Evolutionary conservation across 2,888 invertebrate species (phyloP).

Genomic region (Caenorhabditis japonica): DNA sequence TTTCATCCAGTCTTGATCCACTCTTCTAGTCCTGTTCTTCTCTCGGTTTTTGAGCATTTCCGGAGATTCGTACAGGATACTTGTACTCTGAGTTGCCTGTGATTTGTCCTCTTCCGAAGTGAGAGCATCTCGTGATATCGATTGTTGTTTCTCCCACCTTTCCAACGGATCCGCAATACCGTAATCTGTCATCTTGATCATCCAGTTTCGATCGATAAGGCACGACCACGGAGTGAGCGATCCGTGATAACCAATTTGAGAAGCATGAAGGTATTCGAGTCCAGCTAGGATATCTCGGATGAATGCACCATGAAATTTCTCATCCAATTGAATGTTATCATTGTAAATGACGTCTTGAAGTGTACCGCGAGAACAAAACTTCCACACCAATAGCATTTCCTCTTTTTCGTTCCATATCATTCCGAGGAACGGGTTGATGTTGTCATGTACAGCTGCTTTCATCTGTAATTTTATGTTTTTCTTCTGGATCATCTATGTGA

Average conservation of each 20-base stretch:
- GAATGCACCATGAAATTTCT: conserved; percentile 68
- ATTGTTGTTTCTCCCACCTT: conserved; percentile 73
- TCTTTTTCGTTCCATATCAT: conserved; percentile 75
- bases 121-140: conserved; percentile 63
- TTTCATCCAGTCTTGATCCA: conserved; percentile 67
- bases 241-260: conserved; percentile 66
- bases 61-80: conserved; percentile 74
- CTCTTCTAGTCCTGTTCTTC: conserved; percentile 63
- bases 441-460: conserved; percentile 93
- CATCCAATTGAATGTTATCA: conserved; percentile 58
- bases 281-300: conserved; percentile 66
- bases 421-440: conserved; percentile 97
- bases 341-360: conserved; percentile 68
- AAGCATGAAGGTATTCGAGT: conserved; percentile 66
- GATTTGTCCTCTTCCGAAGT: conserved; percentile 69
- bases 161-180: conserved; percentile 74
- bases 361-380: conserved; percentile 71
- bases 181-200: conserved; percentile 68
- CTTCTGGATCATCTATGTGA: background rate
- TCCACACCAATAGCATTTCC: conserved; percentile 74
- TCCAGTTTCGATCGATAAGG: conserved; percentile 69
- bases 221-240: conserved; percentile 67
- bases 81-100: conserved; percentile 71
- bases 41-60: conserved; percentile 76
- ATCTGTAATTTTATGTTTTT: conserved; percentile 79